Conservation (phyloP, 2,888 invertebrate species). For the Ornithoptera alexandrae region DNA sequence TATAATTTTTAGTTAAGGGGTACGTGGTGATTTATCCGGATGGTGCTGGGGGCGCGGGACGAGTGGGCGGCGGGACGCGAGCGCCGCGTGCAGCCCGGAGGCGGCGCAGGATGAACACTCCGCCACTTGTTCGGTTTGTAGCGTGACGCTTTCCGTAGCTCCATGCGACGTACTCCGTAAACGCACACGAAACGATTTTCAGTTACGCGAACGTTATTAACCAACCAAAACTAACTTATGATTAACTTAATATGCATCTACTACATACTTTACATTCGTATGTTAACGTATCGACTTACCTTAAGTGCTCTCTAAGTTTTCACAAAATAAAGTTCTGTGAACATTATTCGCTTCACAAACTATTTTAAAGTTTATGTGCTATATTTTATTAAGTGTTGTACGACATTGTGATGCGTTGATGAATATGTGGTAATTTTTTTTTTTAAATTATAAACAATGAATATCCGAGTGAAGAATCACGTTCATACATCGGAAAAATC, state of each 20-base stretch:
- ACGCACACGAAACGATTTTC: slow-evolving; percentile 31
- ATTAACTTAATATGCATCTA: slow-evolving; percentile 24
- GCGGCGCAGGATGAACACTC: slow-evolving; percentile 63
- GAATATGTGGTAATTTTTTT: slow-evolving; percentile 10
- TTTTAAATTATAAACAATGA: slow-evolving; percentile 35
- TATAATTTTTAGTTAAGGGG: slow-evolving; percentile 36
- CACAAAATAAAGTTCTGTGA: neutral
- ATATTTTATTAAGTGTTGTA: slow-evolving; percentile 9
- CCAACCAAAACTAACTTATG: slow-evolving; percentile 12
- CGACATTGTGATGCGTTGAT: slow-evolving; percentile 12
- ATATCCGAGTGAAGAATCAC: slow-evolving; percentile 55
- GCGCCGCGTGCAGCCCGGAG: slow-evolving; percentile 45
- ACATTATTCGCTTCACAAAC: neutral
- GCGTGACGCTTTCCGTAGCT: slow-evolving; percentile 59
- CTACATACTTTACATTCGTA: slow-evolving; percentile 7
- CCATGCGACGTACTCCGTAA: slow-evolving; percentile 31
- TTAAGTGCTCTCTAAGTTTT: slow-evolving; percentile 7
- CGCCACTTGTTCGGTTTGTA: slow-evolving; percentile 53
- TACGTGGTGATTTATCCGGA: slow-evolving; percentile 45
- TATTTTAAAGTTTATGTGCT: slow-evolving; percentile 6
- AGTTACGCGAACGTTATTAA: slow-evolving; percentile 28
- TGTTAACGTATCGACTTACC: slow-evolving; percentile 15
- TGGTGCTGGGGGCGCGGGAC: slow-evolving; percentile 51
- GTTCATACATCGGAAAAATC: slow-evolving; percentile 55
- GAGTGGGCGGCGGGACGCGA: slow-evolving; percentile 39